Base-by-base conservation (phyloP, 2,888 invertebrate species). In the Callyntrura sp. region DNA sequence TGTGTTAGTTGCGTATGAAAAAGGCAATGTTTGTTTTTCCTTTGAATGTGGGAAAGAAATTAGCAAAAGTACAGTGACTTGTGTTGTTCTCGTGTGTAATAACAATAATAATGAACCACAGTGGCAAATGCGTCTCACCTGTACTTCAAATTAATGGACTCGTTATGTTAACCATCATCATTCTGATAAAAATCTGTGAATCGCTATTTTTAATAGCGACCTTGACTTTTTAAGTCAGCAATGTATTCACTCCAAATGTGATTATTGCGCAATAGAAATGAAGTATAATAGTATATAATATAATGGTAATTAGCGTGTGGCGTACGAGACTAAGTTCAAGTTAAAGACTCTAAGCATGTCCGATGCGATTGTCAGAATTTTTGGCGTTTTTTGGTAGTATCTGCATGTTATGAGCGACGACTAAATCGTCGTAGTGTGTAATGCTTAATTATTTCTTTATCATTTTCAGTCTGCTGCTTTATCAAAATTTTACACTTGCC, bases 211-310 rank as follows among this genome's bases (percentile, higher is more conserved):
- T 68, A 35, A 68, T 35, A 14, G 35, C 65, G 12, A 68, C 65
- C 65, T 68, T 68, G 65, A 68, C 65, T 68, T 68, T 68, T 68
- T 68, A 68, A 68, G 65, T 68, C 65, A 68, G 35, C 65, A 68
- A 68, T 11, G 65, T 68, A 68, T 9, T 35, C 65, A 35, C 65
- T 68, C 35, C 8, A 28, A 68, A 28, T 68, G 12, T 3, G n/a
- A 68, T 68, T n/a, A n/a, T n/a, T 68, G 65, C 35, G 65, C 65
- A 68, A 68, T 68, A 62, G 5, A 0, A 25, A 12, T 25, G 5
- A 1, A n/a, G 17, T 6, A 60, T 8, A 68, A 1, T 65, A 60
- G 9, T 6, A 60, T 60, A 60, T 14, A 9, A n/a, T 35, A 68
- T 28, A n/a, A 68, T 25, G 62, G 25, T 68, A 68, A 17, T 68